A percentile compares a stretch with the other conserved stretches of the same genome.
Evolutionary conservation across 2,113 vertebrate genomes (phyloP).

Genomic region (Kryptolebias marmoratus): DNA sequence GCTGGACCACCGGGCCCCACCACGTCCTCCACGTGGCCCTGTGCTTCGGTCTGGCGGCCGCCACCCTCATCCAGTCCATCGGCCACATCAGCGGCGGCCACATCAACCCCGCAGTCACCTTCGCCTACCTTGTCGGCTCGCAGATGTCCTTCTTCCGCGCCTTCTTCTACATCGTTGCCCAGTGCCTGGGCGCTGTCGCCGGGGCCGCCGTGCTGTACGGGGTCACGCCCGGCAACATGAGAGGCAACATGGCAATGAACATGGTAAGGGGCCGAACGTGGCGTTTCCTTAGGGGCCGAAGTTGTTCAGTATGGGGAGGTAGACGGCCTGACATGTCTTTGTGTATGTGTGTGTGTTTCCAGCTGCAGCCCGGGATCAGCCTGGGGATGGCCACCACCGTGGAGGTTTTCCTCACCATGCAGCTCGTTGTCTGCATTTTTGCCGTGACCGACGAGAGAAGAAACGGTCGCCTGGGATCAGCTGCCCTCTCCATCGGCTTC

Average conservation of each 20-base stretch:
- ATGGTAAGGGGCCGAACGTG: conserved; percentile 79
- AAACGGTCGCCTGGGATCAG: conserved; percentile 87
- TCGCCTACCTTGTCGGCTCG: conserved; percentile 90
- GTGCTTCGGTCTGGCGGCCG: conserved; percentile 91
- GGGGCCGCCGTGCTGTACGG: conserved; percentile 91
- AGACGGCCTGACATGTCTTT: not conserved
- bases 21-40: conserved; percentile 88
- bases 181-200: conserved; percentile 89
- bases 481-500: conserved; percentile 91
- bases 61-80: conserved; percentile 89
- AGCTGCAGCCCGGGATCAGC: conserved; percentile 90
- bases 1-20: conserved; percentile 87
- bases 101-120: conserved; percentile 92
- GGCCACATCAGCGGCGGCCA: conserved; percentile 94
- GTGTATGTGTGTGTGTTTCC: conserved; percentile 14
- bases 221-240: conserved; percentile 86
- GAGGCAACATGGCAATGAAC: conserved; percentile 90
- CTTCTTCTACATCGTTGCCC: conserved; percentile 88
- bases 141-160: conserved; percentile 92
- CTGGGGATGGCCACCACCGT: conserved; percentile 90
- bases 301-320: not conserved
- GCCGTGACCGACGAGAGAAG: conserved; percentile 90
- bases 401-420: conserved; percentile 92
- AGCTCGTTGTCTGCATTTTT: conserved; percentile 90
- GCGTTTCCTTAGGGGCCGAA: too few species aligned